phyloP scores from a whole-genome alignment of 1,140 invertebrate genomes.

The Lasioglossum albipes region DNA sequence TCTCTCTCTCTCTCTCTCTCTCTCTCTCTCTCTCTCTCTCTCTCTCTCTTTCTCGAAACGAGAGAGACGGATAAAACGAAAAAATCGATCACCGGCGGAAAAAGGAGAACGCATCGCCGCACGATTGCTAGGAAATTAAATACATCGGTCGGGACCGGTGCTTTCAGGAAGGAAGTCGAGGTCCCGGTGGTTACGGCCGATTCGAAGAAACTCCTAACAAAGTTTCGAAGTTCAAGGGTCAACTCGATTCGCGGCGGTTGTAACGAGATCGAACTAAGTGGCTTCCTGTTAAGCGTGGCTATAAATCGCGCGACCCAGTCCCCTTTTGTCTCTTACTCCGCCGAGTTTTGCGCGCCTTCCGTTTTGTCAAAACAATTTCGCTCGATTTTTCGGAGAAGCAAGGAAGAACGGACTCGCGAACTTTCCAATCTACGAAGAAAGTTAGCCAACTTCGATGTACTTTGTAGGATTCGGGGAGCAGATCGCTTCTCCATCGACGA shows the following conservation, averaged over 20 bases:
- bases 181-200: constrained; percentile 51
- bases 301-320: constrained; percentile 38
- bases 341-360: too few species aligned
- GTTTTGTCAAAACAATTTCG: too few species aligned
- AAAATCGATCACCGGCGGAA: background rate
- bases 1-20: too few species aligned
- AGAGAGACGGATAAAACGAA: too few species aligned
- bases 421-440: too few species aligned
- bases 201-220: constrained; percentile 57
- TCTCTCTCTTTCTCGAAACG: too few species aligned
- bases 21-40: background rate
- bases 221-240: constrained; percentile 63
- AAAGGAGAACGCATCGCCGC: background rate
- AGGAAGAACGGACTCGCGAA: too few species aligned
- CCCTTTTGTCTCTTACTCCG: constrained; percentile 17
- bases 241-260: constrained; percentile 58
- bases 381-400: too few species aligned
- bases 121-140: constrained; percentile 54
- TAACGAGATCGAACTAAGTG: constrained; percentile 46
- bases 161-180: constrained; percentile 47
- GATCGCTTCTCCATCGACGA: too few species aligned
- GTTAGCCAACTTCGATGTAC: too few species aligned
- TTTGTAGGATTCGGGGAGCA: too few species aligned
- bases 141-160: constrained; percentile 26
- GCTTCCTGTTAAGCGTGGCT: constrained; percentile 27